phyloP scores from a whole-genome alignment of 30 jellyfish, hydroid and myxozoan genomes.

The Hydra vulgaris region DNA sequence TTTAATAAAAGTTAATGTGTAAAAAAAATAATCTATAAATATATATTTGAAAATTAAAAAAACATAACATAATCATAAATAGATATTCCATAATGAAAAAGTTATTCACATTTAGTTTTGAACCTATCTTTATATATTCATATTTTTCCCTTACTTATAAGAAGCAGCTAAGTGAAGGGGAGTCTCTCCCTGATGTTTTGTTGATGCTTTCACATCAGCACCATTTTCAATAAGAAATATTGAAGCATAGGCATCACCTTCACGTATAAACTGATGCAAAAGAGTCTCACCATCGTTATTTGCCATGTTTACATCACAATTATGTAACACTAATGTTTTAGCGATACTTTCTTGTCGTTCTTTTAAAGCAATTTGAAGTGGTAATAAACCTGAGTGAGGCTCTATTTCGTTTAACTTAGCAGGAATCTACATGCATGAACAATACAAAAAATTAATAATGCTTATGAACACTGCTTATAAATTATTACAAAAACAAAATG shows the following conservation, averaged over 20 bases:
- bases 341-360: slow-evolving; percentile 90
- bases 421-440: slow-evolving; percentile 47
- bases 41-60: no score
- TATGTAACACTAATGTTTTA: slow-evolving; percentile 66
- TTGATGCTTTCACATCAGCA: slow-evolving; percentile 69
- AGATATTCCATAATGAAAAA: no score
- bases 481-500: no score
- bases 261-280: slow-evolving; percentile 46
- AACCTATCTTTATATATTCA: no score
- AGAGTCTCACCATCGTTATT: slow-evolving; percentile 62
- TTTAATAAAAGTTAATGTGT: no score
- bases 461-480: no score
- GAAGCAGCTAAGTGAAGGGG: slow-evolving; percentile 79
- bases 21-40: no score
- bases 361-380: slow-evolving; percentile 66
- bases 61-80: no score
- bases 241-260: slow-evolving; percentile 82
- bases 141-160: slow-evolving; percentile 67
- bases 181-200: slow-evolving; percentile 31
- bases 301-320: slow-evolving; percentile 61
- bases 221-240: slow-evolving; percentile 68
- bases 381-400: slow-evolving; percentile 42
- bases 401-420: slow-evolving; percentile 68
- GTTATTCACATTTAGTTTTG: no score
- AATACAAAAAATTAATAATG: no score